A percentile compares a stretch with the other conserved stretches of the same genome.
Evolutionary conservation across 2,888 invertebrate species (phyloP).

Genomic region (Psylliodes chrysocephalus): DNA sequence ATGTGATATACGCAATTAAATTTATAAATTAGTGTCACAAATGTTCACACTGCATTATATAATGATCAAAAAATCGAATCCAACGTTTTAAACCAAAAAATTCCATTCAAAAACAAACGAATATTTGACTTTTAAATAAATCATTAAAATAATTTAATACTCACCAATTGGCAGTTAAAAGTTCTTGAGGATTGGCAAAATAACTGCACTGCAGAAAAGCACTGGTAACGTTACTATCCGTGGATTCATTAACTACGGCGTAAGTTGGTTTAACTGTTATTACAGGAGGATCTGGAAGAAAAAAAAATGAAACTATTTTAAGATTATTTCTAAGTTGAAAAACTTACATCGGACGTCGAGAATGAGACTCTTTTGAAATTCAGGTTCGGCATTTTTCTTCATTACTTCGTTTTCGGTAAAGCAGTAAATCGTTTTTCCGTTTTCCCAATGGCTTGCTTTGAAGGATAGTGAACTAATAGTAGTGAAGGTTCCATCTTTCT

Average conservation of each 20-base stretch:
- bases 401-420: constrained; percentile 86
- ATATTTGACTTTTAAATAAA: too few species aligned
- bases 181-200: constrained; percentile 85
- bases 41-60: too few species aligned
- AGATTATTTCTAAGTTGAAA: not conserved
- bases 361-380: constrained; percentile 76
- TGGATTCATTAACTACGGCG: constrained; percentile 81
- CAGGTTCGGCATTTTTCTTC: constrained; percentile 76
- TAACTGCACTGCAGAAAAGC: constrained; percentile 81
- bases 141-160: constrained; percentile 46
- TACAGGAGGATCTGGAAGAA: constrained; percentile 82
- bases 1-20: too few species aligned
- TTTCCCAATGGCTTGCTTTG: constrained; percentile 83
- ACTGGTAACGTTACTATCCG: constrained; percentile 58
- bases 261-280: constrained; percentile 80
- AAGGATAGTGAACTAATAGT: constrained; percentile 83
- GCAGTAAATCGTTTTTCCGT: constrained; percentile 81
- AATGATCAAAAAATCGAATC: too few species aligned
- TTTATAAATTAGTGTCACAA: too few species aligned
- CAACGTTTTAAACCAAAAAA: too few species aligned
- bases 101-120: too few species aligned
- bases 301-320: not conserved
- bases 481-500: constrained; percentile 83
- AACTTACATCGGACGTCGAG: constrained; percentile 90
- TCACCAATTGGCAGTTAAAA: constrained; percentile 83